Evolutionary conservation across 2,113 vertebrate species (phyloP), one percentile per base, ranked within the genome.

Genomic region (Sceloporus tristichus): DNA sequence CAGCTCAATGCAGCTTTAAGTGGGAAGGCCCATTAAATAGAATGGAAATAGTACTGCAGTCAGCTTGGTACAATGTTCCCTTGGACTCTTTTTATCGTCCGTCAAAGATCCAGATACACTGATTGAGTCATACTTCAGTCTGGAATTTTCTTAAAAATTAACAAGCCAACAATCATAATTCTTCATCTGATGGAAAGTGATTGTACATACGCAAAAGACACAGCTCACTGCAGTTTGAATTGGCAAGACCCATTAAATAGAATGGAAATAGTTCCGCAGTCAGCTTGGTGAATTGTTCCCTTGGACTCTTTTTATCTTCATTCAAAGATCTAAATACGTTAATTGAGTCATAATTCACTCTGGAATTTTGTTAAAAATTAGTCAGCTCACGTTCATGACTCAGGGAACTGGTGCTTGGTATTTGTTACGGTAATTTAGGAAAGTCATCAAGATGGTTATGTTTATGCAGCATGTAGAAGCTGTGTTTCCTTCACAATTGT

Each of bases 401-500:
- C 82, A 81, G 68, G 87, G 79, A 66, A 82, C 86, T 92, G 89
- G 73, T 75, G 1, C 85, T 0, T 91, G 59, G 56, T 86, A 88
- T 91, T 92, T 91, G 79, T 81, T 56, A 25, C 87, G 62, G 71
- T 89, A 75, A 9, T 71, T 91, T 82, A 93, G 90, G 90, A 85
- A 94, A 89, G 92, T 93, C 88, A 89, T 79, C 86, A 75, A 90
- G 84, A 79, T 93, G 62, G 86, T 93, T 7, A 71, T 29, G 27
- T 29, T 71, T 92, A 82, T 9, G 19, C 77, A 83, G 62, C 56
- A 21, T 71, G 82, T n/a, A 70, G 82, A 85, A 92, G 88, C 82
- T 25, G 75, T 53, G 7, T 85, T 90, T 93, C 93, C 93, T 92
- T 92, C 94, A 88, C 29, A 79, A 86, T 73, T 10, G 53, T 48